Percentiles rank a stretch among this genome's conserved stretches.
Evolutionary conservation across 2,113 vertebrate species (phyloP).

Genomic region (Hylia prasina): DNA sequence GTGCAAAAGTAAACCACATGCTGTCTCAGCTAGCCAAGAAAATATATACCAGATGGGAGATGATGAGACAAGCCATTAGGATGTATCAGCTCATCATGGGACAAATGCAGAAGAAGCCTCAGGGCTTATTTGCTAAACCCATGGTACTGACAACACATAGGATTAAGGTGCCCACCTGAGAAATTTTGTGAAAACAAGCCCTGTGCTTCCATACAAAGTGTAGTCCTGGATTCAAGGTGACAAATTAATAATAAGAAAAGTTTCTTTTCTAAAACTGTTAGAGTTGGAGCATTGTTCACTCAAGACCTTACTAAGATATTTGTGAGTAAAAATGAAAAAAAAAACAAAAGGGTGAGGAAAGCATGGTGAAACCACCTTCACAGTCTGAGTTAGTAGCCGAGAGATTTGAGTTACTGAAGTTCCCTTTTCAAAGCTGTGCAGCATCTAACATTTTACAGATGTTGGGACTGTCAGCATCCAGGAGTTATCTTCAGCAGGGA

Average conservation of each 20-base stretch:
- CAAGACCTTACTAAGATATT: neutral
- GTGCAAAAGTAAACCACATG: slow-evolving; percentile 46
- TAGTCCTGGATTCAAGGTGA: neutral
- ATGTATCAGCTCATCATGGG: neutral
- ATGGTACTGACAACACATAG: fast-evolving
- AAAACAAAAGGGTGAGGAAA: neutral
- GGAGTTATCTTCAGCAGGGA: neutral
- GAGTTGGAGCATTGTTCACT: neutral
- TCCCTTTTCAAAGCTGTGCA: neutral
- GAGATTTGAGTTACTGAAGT: neutral
- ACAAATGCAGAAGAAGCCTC: neutral
- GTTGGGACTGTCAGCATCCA: neutral
- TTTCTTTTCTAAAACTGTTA: neutral
- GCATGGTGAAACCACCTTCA: neutral
- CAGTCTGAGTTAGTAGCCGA: neutral
- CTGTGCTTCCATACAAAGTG: neutral
- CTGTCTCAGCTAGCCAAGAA: slow-evolving; percentile 50
- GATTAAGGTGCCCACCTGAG: neutral
- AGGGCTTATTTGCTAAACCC: neutral
- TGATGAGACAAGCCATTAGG: slow-evolving; percentile 14
- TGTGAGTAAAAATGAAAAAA: neutral
- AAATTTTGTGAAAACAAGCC: neutral
- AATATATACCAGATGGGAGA: slow-evolving; percentile 46
- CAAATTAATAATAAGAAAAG: neutral
- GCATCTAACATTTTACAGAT: neutral